A percentile compares a stretch with the other conserved stretches of the same genome.
These are phyloP conservation scores for Beroe forskalii DNA, from an alignment of 37 sponge, comb jelly and placozoan genomes.

Conservation along the genomic window DNA sequence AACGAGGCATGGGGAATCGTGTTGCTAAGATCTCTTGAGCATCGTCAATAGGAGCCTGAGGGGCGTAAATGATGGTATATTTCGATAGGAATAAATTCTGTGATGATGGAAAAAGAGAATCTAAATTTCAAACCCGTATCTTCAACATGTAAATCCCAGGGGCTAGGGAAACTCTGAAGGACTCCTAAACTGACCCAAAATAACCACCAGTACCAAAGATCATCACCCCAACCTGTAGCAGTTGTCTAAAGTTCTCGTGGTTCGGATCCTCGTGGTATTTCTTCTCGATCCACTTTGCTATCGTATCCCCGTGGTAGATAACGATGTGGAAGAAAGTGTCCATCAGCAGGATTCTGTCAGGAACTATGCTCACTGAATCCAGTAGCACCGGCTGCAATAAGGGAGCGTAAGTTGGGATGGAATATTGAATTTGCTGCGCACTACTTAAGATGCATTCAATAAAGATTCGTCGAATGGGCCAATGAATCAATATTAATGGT, in stretches of 20 bases:
- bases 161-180: too few relatives aligned
- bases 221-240: slow-evolving; percentile 73
- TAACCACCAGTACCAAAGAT: too few relatives aligned
- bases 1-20: slow-evolving; percentile 96
- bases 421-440: too few relatives aligned
- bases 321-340: slow-evolving; percentile 98
- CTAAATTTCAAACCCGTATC: too few relatives aligned
- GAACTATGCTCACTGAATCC: slow-evolving; percentile 89
- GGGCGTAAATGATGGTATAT: too few relatives aligned
- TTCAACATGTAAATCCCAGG: too few relatives aligned
- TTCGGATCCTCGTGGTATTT: slow-evolving; percentile 86
- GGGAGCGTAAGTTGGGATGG: background rate
- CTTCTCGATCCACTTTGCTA: slow-evolving; percentile 81
- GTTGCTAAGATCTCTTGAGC: slow-evolving; percentile 94
- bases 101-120: too few relatives aligned
- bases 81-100: too few relatives aligned
- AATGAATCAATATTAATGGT: too few relatives aligned
- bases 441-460: too few relatives aligned
- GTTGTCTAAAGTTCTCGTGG: slow-evolving; percentile 91
- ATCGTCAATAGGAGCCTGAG: slow-evolving; percentile 93
- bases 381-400: slow-evolving; percentile 87
- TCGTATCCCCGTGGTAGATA: slow-evolving; percentile 97
- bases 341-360: slow-evolving; percentile 92
- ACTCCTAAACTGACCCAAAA: too few relatives aligned
- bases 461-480: too few relatives aligned